Evolutionary conservation across 2,888 invertebrate genomes (phyloP).

Genomic region (Eucriotettix oculatus): DNA sequence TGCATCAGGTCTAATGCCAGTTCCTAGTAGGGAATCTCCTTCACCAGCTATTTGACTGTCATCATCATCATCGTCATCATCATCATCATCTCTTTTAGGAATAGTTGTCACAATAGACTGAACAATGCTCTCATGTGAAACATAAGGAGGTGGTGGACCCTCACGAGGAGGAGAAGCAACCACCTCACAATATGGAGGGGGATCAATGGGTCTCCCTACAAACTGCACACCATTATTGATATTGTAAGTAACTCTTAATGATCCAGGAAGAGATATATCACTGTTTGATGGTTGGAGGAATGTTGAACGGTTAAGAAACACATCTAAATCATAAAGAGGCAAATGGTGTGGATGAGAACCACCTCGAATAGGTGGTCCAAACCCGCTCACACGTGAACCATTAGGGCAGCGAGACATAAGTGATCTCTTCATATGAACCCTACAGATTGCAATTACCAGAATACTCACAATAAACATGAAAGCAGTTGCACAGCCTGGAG

Average conservation of each 20-base stretch:
- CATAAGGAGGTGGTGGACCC: slow-evolving; percentile 33
- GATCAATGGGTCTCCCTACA: slow-evolving; percentile 24
- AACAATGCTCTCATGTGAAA: slow-evolving; percentile 19
- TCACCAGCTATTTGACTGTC: neutral
- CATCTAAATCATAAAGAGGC: slow-evolving; percentile 20
- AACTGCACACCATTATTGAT: slow-evolving; percentile 28
- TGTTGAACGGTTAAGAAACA: slow-evolving; percentile 18
- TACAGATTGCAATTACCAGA: slow-evolving; percentile 27
- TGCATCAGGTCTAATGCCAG: neutral
- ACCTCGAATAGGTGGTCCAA: neutral
- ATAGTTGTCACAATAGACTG: neutral
- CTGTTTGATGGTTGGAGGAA: slow-evolving; percentile 11
- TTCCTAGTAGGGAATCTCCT: slow-evolving; percentile 2
- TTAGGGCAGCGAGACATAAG: slow-evolving; percentile 19
- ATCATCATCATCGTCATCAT: neutral
- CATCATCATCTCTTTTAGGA: neutral
- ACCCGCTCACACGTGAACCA: slow-evolving; percentile 1
- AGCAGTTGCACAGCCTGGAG: slow-evolving; percentile 27
- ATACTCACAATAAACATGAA: slow-evolving; percentile 28
- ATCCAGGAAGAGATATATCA: slow-evolving; percentile 10
- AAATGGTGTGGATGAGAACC: neutral
- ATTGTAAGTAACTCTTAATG: slow-evolving; percentile 25
- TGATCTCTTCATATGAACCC: slow-evolving; percentile 26
- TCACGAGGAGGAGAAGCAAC: slow-evolving; percentile 22
- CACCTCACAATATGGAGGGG: slow-evolving; percentile 27